These are phyloP conservation scores for Ornithorhynchus anatinus DNA, from an alignment of 2,113 vertebrate species.

Conservation along the genomic window DNA sequence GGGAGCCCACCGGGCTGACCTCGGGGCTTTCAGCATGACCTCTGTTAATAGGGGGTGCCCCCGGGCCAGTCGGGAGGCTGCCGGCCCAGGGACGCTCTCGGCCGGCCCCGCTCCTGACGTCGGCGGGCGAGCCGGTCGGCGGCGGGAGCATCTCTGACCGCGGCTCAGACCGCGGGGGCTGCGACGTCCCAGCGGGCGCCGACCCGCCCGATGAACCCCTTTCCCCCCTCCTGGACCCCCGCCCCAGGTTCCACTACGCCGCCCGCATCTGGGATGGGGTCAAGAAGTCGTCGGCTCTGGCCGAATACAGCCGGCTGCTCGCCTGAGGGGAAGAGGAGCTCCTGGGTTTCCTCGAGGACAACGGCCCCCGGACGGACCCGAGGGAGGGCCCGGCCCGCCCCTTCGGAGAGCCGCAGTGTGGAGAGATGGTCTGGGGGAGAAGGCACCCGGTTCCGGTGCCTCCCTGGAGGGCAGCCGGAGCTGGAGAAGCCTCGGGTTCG, in stretches of 20 bases:
- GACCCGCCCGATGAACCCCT: not conserved
- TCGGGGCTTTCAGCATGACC: too few relatives aligned
- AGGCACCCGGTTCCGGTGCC: not conserved
- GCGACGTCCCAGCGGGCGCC: not conserved
- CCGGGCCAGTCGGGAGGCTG: too few relatives aligned
- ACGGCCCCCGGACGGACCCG: not conserved
- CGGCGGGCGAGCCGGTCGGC: too few relatives aligned
- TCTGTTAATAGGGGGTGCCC: too few relatives aligned
- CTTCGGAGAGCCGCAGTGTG: not conserved
- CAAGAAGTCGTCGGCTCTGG: constrained; percentile 87
- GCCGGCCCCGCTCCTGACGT: too few relatives aligned
- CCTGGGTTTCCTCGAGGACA: not conserved
- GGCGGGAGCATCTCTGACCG: not conserved
- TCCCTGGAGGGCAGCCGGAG: not conserved
- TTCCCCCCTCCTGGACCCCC: not conserved
- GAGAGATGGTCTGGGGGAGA: not conserved
- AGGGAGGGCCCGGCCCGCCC: not conserved
- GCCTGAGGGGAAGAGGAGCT: constrained; percentile 56
- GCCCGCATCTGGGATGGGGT: constrained; percentile 92
- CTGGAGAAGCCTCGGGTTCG: not conserved
- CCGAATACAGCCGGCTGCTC: constrained; percentile 88
- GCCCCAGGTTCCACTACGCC: constrained; percentile 87
- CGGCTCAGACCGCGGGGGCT: too few relatives aligned
- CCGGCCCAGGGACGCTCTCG: too few relatives aligned
- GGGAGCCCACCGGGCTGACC: too few relatives aligned